Conservation (phyloP, 1,140 invertebrate genomes). For the Saccostrea glomerata region DNA sequence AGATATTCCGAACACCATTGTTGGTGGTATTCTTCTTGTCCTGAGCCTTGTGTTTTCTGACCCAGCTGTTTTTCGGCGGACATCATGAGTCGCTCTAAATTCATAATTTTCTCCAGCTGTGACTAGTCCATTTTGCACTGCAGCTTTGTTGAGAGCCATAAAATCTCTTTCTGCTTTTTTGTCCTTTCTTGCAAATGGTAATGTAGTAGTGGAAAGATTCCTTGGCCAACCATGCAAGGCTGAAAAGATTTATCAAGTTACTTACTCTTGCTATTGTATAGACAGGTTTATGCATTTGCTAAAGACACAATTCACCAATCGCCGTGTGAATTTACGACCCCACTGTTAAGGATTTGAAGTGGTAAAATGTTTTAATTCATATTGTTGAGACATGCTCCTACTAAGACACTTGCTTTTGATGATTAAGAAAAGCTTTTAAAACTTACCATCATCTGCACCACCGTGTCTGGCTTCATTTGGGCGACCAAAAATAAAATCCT, state of each 20-base stretch:
- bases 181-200: conserved; percentile 65
- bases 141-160: conserved; percentile 74
- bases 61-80: conserved; percentile 65
- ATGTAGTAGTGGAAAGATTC: conserved; percentile 54
- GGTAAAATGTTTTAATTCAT: too few species aligned
- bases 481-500: conserved; percentile 65
- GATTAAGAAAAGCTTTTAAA: background rate
- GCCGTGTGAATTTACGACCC: too few species aligned
- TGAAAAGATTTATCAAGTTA: conserved; percentile 48
- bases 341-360: too few species aligned
- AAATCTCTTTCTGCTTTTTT: conserved; percentile 73
- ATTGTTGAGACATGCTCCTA: too few species aligned
- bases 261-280: background rate
- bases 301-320: too few species aligned
- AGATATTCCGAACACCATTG: conserved; percentile 75
- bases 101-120: conserved; percentile 71
- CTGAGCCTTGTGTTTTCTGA: conserved; percentile 63
- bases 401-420: too few species aligned
- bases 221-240: conserved; percentile 66
- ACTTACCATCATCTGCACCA: conserved; percentile 70
- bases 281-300: too few species aligned
- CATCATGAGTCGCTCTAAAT: conserved; percentile 75
- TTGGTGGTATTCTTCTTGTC: conserved; percentile 69
- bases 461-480: conserved; percentile 64
- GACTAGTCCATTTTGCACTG: conserved; percentile 72